A percentile compares a stretch with the other conserved stretches of the same genome.
Conservation (phyloP, 2,797 vertebrate species). For the Alcedo atthis region DNA sequence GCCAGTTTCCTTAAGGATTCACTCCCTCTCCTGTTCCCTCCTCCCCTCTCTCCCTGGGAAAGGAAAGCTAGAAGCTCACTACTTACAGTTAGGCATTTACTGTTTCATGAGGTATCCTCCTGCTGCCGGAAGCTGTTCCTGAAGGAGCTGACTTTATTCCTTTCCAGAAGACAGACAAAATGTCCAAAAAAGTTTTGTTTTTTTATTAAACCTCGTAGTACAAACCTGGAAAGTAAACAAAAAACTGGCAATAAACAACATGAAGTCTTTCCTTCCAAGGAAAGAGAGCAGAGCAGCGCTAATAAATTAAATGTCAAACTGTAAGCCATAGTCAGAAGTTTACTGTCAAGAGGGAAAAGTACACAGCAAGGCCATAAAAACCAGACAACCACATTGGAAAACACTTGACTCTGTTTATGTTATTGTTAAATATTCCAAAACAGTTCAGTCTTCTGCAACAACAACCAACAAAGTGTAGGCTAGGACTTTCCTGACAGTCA, state of each 20-base stretch:
- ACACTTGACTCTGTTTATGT: constrained; percentile 90
- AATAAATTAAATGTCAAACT: constrained; percentile 99
- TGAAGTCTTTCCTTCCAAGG: constrained; percentile 90
- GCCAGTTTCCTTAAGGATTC: background rate
- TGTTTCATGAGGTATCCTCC: background rate
- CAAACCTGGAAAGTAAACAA: constrained; percentile 99
- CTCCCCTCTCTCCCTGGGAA: background rate
- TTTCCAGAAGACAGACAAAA: constrained; percentile 79
- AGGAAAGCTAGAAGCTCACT: background rate
- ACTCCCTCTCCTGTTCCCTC: background rate
- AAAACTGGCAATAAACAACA: constrained; percentile 98
- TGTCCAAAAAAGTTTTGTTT: constrained; percentile 81
- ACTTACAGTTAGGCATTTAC: background rate
- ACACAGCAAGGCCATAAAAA: constrained; percentile 99
- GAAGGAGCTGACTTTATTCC: constrained; percentile 12
- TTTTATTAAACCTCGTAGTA: constrained; percentile 99
- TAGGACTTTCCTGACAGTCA: constrained; percentile 95
- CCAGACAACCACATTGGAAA: constrained; percentile 96
- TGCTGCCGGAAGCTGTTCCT: background rate
- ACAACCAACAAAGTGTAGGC: constrained; percentile 94
- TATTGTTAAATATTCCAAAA: constrained; percentile 99
- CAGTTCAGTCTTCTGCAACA: constrained; percentile 96
- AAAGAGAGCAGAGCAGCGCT: constrained; percentile 92
- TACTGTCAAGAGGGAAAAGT: constrained; percentile 91
- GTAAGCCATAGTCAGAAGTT: constrained; percentile 90